These are phyloP conservation scores for Clarias platycephalus DNA, from an alignment of 2,797 vertebrate species.

Conservation along the genomic window DNA sequence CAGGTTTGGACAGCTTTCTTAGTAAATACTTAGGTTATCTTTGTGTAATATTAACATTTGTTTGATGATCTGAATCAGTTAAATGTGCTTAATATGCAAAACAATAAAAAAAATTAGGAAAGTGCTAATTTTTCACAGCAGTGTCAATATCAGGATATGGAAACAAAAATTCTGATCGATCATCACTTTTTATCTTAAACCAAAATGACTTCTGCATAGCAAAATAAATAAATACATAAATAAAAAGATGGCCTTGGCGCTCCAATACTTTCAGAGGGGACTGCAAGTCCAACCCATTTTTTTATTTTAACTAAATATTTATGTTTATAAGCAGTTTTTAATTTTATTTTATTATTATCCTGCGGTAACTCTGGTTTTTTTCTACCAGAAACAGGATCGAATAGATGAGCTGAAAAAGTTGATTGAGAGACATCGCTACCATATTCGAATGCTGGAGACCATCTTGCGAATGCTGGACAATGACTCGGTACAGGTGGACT, in stretches of 20 bases:
- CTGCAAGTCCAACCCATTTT: background rate
- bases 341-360: no score
- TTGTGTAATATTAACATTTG: no score
- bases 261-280: no score
- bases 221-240: no score
- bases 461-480: constrained; percentile 93
- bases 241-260: no score
- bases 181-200: background rate
- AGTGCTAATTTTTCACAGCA: no score
- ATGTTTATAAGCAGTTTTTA: background rate
- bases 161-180: background rate
- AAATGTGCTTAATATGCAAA: no score
- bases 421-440: constrained; percentile 85
- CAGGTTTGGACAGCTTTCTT: no score
- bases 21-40: no score
- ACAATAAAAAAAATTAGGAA: no score
- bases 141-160: background rate
- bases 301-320: background rate
- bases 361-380: background rate
- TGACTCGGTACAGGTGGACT: constrained; percentile 87
- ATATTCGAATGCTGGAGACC: constrained; percentile 90
- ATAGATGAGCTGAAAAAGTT: constrained; percentile 87
- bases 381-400: constrained; percentile 83
- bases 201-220: no score
- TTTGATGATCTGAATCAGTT: no score